Evolutionary conservation across 2,113 vertebrate species (phyloP).

Genomic region (Amphiprion ocellaris): DNA sequence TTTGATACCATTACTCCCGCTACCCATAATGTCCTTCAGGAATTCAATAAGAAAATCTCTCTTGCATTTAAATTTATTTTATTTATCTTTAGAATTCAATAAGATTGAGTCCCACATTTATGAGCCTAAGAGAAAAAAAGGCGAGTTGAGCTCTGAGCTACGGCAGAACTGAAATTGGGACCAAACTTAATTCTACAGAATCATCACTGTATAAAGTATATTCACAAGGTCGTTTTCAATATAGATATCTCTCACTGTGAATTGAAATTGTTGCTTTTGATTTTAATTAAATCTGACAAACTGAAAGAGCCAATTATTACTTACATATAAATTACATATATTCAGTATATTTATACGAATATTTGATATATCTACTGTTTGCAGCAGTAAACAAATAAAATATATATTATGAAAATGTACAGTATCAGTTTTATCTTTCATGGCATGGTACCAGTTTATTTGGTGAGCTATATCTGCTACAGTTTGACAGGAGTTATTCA

Average conservation of each 20-base stretch:
- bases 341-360: slow-evolving; percentile 4
- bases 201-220: background rate
- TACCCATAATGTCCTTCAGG: slow-evolving; percentile 64
- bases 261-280: background rate
- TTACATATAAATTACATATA: background rate
- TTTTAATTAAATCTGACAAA: slow-evolving; percentile 13
- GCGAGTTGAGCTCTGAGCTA: slow-evolving; percentile 1
- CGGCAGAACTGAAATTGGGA: background rate
- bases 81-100: slow-evolving; percentile 50
- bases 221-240: slow-evolving; percentile 9
- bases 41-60: slow-evolving; percentile 53
- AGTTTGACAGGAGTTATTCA: slow-evolving; percentile 60
- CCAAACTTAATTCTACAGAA: slow-evolving; percentile 7
- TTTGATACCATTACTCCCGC: slow-evolving; percentile 72
- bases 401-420: slow-evolving; percentile 18
- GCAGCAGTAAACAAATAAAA: slow-evolving; percentile 24
- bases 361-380: background rate
- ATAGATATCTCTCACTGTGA: background rate
- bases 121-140: slow-evolving; percentile 19
- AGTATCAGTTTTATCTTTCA: slow-evolving; percentile 26
- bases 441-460: slow-evolving; percentile 20
- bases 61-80: slow-evolving; percentile 47
- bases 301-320: slow-evolving; percentile 4
- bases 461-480: slow-evolving; percentile 12
- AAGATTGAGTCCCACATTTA: slow-evolving; percentile 25